Evolutionary conservation across 2,888 invertebrate genomes (phyloP), one percentile per base, ranked within the genome.

Genomic region (Melikaiella ostensackeni): DNA sequence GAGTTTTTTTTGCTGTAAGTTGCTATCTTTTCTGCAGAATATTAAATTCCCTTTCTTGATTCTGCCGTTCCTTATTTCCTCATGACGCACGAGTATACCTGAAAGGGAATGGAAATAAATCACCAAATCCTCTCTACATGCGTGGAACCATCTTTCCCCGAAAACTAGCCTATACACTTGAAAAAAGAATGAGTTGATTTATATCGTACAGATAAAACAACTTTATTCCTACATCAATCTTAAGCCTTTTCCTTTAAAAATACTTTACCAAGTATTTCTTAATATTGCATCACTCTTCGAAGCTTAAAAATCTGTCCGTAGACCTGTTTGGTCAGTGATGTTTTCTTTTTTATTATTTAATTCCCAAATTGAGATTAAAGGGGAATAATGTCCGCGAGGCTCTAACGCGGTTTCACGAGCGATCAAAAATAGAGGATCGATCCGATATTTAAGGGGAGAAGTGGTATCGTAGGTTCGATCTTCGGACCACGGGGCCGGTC

Each of bases 401-500:
- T 38, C 75, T 77, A 74, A 75, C 79, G 77, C 75, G 77, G 77
- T 77, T 77, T 79, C 64, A 75, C 74, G 75, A 64, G 55, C 79
- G 75, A 76, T 77, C 66, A 82, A 83, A 83, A 81, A 79, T 82
- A 81, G 79, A 81, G 81, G 78, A 81, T 77, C 77, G 38, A 30
- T 64, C 66, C 76, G 73, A 78, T 79, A 83, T 81, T 83, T 81
- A 75, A 77, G 78, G 74, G 61, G 81, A 77, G 76, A 61, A 76
- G 80, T 77, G 84, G 85, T 87, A 86, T 88, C 88, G 86, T 86
- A 83, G 87, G 86, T 88, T 88, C 87, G 85, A 88, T 88, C 88
- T 88, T 82, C 82, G 84, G 83, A 85, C 84, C 85, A 86, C 77
- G 86, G 85, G 83, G 84, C 86, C 86, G 86, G 86, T 87, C 87